These are phyloP conservation scores for Menura novaehollandiae DNA, from an alignment of 2,113 vertebrate species.

Conservation along the genomic window DNA sequence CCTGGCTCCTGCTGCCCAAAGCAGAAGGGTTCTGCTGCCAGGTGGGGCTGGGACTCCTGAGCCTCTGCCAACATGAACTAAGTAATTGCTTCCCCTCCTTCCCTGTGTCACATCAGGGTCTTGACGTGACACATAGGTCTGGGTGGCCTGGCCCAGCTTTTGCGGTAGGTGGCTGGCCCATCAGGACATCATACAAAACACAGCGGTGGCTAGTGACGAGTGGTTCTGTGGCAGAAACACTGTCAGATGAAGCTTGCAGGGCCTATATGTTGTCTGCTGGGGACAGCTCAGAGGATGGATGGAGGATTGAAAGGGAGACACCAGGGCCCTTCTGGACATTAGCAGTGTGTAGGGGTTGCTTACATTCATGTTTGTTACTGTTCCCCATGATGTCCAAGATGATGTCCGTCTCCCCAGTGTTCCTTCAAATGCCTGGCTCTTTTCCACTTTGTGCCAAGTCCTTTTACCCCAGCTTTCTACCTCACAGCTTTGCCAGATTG, in stretches of 20 bases:
- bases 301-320: not conserved
- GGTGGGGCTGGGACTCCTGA: not conserved
- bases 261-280: not conserved
- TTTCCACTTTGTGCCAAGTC: not conserved
- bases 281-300: not conserved
- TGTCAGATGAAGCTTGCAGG: not conserved
- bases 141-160: not conserved
- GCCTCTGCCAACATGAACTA: not conserved
- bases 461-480: not conserved
- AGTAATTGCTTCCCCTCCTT: not conserved
- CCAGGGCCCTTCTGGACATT: not conserved
- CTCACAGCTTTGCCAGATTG: not conserved
- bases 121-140: not conserved
- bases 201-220: rapidly evolving
- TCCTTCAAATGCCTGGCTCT: not conserved
- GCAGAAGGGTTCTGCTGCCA: not conserved
- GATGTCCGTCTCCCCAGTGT: not conserved
- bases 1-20: not conserved
- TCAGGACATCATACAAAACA: not conserved
- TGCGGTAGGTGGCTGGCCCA: not conserved
- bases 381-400: not conserved
- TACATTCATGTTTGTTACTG: not conserved
- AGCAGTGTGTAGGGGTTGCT: not conserved
- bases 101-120: too few species aligned
- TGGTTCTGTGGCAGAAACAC: not conserved